Conservation (phyloP, 2,888 invertebrate genomes). For the Euphydryas editha region DNA sequence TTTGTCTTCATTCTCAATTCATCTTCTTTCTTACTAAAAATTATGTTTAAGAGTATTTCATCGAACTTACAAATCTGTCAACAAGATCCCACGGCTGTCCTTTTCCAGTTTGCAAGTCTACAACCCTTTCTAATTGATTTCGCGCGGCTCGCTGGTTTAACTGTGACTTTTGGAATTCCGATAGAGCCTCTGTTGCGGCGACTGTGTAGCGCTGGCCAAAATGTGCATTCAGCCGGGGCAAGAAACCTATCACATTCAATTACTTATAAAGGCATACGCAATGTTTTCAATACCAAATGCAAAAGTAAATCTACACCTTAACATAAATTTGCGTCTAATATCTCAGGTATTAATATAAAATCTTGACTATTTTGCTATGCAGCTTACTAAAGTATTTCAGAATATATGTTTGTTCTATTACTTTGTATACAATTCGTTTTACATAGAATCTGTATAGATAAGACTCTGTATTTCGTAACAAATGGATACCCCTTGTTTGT, state of each 20-base stretch:
- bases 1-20: conserved; percentile 32
- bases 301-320: not conserved
- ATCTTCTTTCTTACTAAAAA: conserved; percentile 32
- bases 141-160: conserved; percentile 82
- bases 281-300: conserved; percentile 4
- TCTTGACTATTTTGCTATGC: no score
- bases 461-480: not conserved
- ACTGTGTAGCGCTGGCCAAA: conserved; percentile 89
- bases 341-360: no score
- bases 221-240: conserved; percentile 86
- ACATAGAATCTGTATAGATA: not conserved
- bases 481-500: not conserved
- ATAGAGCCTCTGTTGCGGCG: conserved; percentile 88
- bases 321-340: not conserved
- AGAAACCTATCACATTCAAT: conserved; percentile 77
- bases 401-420: not conserved
- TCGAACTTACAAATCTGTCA: conserved; percentile 84
- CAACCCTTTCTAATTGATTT: conserved; percentile 83
- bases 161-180: conserved; percentile 87
- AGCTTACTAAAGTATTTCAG: no score
- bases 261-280: conserved; percentile 9
- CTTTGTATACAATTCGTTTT: not conserved
- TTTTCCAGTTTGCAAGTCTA: conserved; percentile 85
- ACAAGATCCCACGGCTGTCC: conserved; percentile 85
- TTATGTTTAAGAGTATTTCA: conserved; percentile 19